Evolutionary conservation across 2,888 invertebrate species (phyloP), one percentile per base, ranked within the genome.

Genomic region (Nephrotoma appendiculata): DNA sequence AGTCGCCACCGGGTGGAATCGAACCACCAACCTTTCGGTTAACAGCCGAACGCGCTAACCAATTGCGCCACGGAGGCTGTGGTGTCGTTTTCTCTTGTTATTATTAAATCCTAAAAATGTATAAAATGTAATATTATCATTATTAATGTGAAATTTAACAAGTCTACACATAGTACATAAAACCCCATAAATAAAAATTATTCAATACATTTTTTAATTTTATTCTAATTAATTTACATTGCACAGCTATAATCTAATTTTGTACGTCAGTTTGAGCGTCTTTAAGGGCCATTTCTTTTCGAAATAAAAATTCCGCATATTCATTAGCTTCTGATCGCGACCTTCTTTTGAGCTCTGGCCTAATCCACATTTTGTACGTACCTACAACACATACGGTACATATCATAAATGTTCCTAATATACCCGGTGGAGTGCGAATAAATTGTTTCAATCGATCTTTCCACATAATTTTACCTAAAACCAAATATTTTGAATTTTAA

Each of bases 251-350:
- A 71, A 52, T 52, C 31, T 71, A 44, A 44, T 15, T 85, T 7
- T 44, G 7, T 19, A 19, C 7, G 19, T 85, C 11, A 44, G n/a
- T 44, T 43, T 15, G 44, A 42, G 19, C 19, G 6, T 44, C 43
- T 42, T 87, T 85, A 45, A 87, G 86, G 87, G 91, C 91, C 87
- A 89, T 89, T 87, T 91, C 71, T 71, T 31, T 71, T 5, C 31
- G 71, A 88, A 89, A 91, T 87, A 91, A 89, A 87, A 88, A 91
- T 87, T 91, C 89, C 45, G 91, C 91, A 88, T 88, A 89, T 88
- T 89, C 87, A 88, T 91, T 90, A 86, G 91, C 89, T 86, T 91
- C 89, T 86, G 88, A 87, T 43, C 90, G 90, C 86, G 89, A 89
- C 86, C 89, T 88, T 87, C 88, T 88, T 5, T 89, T 89, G 43